Base-by-base conservation (phyloP, 2,888 invertebrate genomes). In the Busseola fusca region DNA sequence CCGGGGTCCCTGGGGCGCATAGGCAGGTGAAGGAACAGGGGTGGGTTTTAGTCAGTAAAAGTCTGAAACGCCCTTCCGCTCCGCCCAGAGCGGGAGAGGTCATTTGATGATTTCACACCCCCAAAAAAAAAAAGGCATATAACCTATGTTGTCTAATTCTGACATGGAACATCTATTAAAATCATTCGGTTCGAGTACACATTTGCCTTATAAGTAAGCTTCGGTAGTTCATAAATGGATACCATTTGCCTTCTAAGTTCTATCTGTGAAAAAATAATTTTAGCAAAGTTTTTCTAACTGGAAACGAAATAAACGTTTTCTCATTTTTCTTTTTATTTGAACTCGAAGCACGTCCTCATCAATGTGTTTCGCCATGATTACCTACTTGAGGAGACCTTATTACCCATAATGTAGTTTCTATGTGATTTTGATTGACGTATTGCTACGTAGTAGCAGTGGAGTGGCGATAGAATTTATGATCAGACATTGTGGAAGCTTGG, bases 81-180 rank as follows among this genome's bases (percentile, higher is more conserved):
- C n/a, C n/a, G n/a, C n/a, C n/a, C n/a, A n/a, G n/a, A n/a, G n/a
- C n/a, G n/a, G n/a, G n/a, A n/a, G n/a, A n/a, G n/a, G n/a, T n/a
- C n/a, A n/a, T n/a, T n/a, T n/a, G n/a, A n/a, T n/a, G n/a, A n/a
- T n/a, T n/a, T n/a, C n/a, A n/a, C n/a, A n/a, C n/a, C n/a, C n/a
- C n/a, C n/a, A n/a, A n/a, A n/a, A n/a, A n/a, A n/a, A n/a, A n/a
- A n/a, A 66, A 63, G 75, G 37, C 63, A 66, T 56, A n/a, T 25
- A 63, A 40, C 21, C 64, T 42, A 40, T 52, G 64, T 72, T 78
- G 69, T 81, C 74, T 76, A 74, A 82, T 63, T 78, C 66, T 25
- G 27, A 30, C 54, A 66, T 65, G 62, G 72, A 83, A 82, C 57
- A 68, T 71, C 73, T 68, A 72, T 62, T 68, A 60, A 74, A 72